These are phyloP conservation scores for Brachycybe producta DNA, from an alignment of 2,888 invertebrate species.

Conservation along the genomic window DNA sequence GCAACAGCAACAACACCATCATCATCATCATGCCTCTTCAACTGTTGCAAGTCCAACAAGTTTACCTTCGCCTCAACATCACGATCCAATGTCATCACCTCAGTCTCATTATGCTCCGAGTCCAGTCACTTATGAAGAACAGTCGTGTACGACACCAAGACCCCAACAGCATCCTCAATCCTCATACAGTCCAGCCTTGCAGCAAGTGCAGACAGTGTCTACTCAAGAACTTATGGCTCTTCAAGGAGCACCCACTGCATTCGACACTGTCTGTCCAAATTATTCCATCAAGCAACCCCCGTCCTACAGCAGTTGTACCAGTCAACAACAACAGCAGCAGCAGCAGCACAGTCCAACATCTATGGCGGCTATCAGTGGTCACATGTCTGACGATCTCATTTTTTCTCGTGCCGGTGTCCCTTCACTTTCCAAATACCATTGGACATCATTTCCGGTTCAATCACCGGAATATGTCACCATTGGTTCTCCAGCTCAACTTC, in stretches of 20 bases:
- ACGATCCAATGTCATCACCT: slow-evolving; percentile 25
- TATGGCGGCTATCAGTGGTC: slow-evolving; percentile 4
- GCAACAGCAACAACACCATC: slow-evolving; percentile 1
- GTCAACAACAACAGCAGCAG: slow-evolving; percentile 8
- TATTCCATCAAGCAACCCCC: slow-evolving; percentile 49
- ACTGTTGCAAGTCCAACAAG: slow-evolving; percentile 10
- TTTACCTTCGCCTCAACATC: slow-evolving; percentile 22
- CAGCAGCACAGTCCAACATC: neutral
- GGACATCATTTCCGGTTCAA: slow-evolving; percentile 33
- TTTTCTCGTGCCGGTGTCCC: slow-evolving; percentile 32
- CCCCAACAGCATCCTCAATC: slow-evolving; percentile 33
- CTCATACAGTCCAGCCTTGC: slow-evolving; percentile 14
- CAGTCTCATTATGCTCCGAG: slow-evolving; percentile 10
- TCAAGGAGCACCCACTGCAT: slow-evolving; percentile 1
- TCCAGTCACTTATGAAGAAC: slow-evolving; percentile 1
- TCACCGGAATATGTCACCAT: slow-evolving; percentile 13
- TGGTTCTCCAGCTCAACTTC: slow-evolving; percentile 19
- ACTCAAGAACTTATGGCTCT: slow-evolving; percentile 18
- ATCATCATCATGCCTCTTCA: neutral
- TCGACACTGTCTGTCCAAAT: slow-evolving; percentile 32
- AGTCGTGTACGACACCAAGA: slow-evolving; percentile 5
- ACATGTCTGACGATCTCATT: slow-evolving; percentile 14
- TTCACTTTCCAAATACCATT: slow-evolving; percentile 52
- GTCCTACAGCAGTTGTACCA: slow-evolving; percentile 44
- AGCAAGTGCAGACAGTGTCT: slow-evolving; percentile 22